These are phyloP conservation scores for Falco naumanni DNA, from an alignment of 2,797 vertebrate genomes.

Conservation along the genomic window DNA sequence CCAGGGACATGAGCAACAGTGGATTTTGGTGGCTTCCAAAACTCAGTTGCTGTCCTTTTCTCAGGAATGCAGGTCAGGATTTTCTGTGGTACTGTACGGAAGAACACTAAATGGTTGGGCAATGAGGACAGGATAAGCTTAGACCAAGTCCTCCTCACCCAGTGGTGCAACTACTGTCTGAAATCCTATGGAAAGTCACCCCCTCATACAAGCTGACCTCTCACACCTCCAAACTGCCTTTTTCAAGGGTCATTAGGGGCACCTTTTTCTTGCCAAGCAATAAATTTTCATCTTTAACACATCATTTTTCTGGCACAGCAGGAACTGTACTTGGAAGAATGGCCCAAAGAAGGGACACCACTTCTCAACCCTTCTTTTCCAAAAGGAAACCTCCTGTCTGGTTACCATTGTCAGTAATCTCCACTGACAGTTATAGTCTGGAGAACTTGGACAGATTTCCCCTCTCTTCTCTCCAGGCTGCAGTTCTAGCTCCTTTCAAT, in stretches of 20 bases:
- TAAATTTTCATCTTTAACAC: not conserved
- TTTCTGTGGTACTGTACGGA: not conserved
- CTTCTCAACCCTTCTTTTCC: not conserved
- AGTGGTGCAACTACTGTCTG: not conserved
- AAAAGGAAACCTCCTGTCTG: not conserved
- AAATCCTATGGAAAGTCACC: not conserved
- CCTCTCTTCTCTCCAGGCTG: conserved; percentile 9
- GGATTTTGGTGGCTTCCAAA: not conserved
- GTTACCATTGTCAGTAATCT: not conserved
- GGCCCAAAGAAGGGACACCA: not conserved
- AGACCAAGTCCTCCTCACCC: not conserved
- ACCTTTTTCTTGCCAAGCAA: not conserved
- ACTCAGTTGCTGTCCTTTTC: not conserved
- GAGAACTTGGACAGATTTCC: conserved; percentile 15
- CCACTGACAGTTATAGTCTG: not conserved
- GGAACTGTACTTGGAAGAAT: not conserved
- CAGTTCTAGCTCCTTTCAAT: conserved; percentile 38
- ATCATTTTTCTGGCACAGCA: not conserved
- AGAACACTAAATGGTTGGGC: not conserved
- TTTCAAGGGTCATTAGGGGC: not conserved
- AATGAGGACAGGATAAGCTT: not conserved
- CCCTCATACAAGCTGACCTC: not conserved
- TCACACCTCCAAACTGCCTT: not conserved
- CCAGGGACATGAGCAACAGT: not conserved
- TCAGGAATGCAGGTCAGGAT: not conserved